These are phyloP conservation scores for Camelus bactrianus DNA, from an alignment of 2,113 vertebrate genomes.

Conservation along the genomic window DNA sequence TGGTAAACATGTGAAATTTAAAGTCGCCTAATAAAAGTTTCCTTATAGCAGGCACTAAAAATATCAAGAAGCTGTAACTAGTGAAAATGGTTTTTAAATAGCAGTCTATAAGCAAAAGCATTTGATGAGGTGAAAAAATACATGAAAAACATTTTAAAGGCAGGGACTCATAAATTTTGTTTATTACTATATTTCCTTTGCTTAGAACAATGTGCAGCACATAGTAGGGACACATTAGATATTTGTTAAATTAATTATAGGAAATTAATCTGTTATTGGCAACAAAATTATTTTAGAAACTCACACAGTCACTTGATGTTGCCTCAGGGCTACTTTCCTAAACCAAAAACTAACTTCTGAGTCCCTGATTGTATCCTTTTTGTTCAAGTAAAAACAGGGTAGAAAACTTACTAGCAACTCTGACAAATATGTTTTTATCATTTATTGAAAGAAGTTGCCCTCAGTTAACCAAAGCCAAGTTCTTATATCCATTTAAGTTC, in stretches of 20 bases:
- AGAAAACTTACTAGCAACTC: not conserved
- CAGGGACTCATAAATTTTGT: not conserved
- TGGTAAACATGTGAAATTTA: slow-evolving; percentile 71
- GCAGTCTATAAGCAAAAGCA: slow-evolving; percentile 44
- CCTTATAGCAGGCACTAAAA: slow-evolving; percentile 57
- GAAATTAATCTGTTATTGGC: not conserved
- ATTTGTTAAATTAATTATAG: not conserved
- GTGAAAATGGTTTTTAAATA: slow-evolving; percentile 20
- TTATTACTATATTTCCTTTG: not conserved
- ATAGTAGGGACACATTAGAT: not conserved
- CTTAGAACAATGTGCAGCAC: not conserved
- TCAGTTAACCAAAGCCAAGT: not conserved
- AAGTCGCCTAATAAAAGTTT: slow-evolving; percentile 68
- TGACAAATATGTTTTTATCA: not conserved
- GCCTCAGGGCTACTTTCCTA: not conserved
- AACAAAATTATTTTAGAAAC: slow-evolving; percentile 9
- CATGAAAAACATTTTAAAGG: not conserved
- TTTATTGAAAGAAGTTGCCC: not conserved
- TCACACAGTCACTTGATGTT: not conserved
- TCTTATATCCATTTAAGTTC: not conserved
- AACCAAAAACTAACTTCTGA: slow-evolving; percentile 26
- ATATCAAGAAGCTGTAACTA: slow-evolving; percentile 49
- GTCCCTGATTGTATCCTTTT: not conserved
- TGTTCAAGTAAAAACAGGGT: not conserved
- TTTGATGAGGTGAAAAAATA: slow-evolving; percentile 23